Evolutionary conservation across 2,113 vertebrate genomes (phyloP).

Genomic region (Lagopus leucura): DNA sequence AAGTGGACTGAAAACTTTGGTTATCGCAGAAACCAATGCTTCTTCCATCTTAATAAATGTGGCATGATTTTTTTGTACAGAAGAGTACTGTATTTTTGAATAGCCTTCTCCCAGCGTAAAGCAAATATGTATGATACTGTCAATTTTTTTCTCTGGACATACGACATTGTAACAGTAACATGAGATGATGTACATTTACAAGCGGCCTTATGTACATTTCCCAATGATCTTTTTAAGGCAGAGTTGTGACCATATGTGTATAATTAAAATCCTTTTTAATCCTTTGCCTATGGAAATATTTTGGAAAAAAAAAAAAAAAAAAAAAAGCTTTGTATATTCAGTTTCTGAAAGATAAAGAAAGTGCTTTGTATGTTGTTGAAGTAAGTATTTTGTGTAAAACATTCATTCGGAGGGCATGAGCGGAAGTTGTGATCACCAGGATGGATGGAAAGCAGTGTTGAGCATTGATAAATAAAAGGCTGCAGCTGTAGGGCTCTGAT

Average conservation of each 20-base stretch:
- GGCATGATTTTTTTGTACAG: constrained; percentile 96
- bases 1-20: constrained; percentile 84
- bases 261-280: constrained; percentile 99
- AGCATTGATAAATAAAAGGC: not conserved
- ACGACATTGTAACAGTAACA: constrained; percentile 98
- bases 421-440: constrained; percentile 59
- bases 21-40: constrained; percentile 86
- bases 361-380: constrained; percentile 86
- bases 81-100: constrained; percentile 98
- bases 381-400: constrained; percentile 83
- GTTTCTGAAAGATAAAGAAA: constrained; percentile 86
- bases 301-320: constrained; percentile 74
- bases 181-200: constrained; percentile 99
- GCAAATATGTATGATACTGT: constrained; percentile 98
- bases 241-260: constrained; percentile 98
- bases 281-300: constrained; percentile 92
- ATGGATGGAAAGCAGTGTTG: not conserved
- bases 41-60: constrained; percentile 88
- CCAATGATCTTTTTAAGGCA: constrained; percentile 96
- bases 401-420: constrained; percentile 72
- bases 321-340: constrained; percentile 84
- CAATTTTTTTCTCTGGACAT: constrained; percentile 98
- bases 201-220: constrained; percentile 99
- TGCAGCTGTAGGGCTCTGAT: constrained; percentile 64
- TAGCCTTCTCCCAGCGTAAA: constrained; percentile 93